Conservation (phyloP, 2,797 vertebrate genomes). For the Pteronotus mesoamericanus region DNA sequence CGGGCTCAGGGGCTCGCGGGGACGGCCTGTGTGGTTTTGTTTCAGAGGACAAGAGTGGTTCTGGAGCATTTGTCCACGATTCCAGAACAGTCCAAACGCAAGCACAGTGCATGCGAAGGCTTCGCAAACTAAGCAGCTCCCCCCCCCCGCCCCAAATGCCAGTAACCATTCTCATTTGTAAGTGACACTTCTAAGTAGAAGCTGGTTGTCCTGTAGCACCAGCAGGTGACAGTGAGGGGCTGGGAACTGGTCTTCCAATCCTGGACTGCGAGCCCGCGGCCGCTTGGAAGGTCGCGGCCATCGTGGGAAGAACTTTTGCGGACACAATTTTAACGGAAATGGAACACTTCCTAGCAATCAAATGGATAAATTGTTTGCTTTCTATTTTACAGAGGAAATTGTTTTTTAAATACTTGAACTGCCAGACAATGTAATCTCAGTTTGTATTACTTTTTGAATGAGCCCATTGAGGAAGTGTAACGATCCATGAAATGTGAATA, state of each 20-base stretch:
- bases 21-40: background rate
- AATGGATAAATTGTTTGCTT: background rate
- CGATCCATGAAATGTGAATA: conserved; percentile 83
- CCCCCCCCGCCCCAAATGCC: background rate
- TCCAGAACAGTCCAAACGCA: background rate
- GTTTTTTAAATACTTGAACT: conserved; percentile 63
- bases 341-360: background rate
- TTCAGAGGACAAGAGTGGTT: background rate
- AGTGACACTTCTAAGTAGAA: background rate
- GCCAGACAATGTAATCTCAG: conserved; percentile 26
- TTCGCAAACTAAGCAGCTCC: background rate
- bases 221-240: background rate
- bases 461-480: conserved; percentile 66
- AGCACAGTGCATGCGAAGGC: background rate
- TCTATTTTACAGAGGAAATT: conserved; percentile 35
- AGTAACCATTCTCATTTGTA: background rate
- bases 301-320: rapidly evolving
- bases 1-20: background rate
- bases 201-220: rapidly evolving
- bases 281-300: rapidly evolving
- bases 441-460: conserved; percentile 14
- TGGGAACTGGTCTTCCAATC: rapidly evolving
- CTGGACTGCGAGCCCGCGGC: rapidly evolving
- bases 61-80: background rate
- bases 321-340: background rate